Conservation (phyloP, 2,113 vertebrate genomes). For the Cephalophus harveyi region DNA sequence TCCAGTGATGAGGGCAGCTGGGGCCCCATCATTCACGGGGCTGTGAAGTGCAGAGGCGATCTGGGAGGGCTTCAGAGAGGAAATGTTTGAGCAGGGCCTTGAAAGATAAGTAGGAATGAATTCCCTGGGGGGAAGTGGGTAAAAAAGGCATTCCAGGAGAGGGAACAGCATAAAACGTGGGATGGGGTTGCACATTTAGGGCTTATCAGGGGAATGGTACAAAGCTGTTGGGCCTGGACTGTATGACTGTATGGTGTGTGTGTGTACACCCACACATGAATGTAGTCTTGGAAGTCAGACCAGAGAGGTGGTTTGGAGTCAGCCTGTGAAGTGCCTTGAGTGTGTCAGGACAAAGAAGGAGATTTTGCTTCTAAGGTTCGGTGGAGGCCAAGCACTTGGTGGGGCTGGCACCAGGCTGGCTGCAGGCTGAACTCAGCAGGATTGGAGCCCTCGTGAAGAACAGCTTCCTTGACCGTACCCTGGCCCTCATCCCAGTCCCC, state of each 20-base stretch:
- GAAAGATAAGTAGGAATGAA: not conserved
- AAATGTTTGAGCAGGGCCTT: not conserved
- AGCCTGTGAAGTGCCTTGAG: not conserved
- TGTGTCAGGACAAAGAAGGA: not conserved
- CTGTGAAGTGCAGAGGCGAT: not conserved
- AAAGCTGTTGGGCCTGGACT: not conserved
- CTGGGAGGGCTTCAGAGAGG: not conserved
- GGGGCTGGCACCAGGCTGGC: not conserved
- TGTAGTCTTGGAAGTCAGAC: not conserved
- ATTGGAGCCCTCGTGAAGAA: not conserved
- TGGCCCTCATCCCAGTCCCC: too few species aligned
- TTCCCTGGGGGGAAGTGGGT: not conserved
- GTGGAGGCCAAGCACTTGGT: not conserved
- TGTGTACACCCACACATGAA: fast-evolving
- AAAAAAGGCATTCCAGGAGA: not conserved
- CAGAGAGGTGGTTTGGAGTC: not conserved
- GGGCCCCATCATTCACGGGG: not conserved
- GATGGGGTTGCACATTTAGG: not conserved
- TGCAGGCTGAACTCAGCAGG: not conserved
- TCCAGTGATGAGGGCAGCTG: not conserved
- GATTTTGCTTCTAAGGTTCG: not conserved
- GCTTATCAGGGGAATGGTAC: not conserved
- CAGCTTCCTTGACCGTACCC: not conserved
- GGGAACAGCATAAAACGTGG: not conserved
- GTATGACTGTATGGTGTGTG: not conserved